A percentile compares a stretch with the other conserved stretches of the same genome.
phyloP scores from a whole-genome alignment of 2,113 vertebrate species.

The Abramis brama region DNA sequence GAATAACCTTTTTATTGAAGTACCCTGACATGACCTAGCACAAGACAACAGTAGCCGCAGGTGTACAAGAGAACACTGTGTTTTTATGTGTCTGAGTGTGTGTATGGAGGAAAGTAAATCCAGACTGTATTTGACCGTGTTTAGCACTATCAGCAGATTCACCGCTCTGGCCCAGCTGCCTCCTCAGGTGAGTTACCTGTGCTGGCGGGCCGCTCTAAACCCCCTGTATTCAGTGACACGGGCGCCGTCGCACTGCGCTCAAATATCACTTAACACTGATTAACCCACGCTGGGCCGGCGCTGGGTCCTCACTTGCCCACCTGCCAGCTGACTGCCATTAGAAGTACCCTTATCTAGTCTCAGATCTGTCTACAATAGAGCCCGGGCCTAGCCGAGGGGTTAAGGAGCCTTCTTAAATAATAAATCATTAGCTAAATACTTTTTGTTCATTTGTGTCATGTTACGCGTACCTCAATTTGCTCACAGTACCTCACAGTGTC shows the following conservation, averaged over 20 bases:
- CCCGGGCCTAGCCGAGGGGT: constrained; percentile 63
- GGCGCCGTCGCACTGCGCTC: constrained; percentile 68
- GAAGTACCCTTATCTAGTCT: constrained; percentile 75
- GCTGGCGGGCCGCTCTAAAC: constrained; percentile 52
- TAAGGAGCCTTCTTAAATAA: constrained; percentile 77
- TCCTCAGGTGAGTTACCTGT: constrained; percentile 68
- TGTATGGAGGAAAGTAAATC: constrained; percentile 29
- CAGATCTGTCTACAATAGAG: constrained; percentile 78
- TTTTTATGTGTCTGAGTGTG: neutral
- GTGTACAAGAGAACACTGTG: constrained; percentile 1
- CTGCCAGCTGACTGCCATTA: constrained; percentile 83
- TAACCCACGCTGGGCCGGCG: constrained; percentile 73
- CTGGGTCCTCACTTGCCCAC: constrained; percentile 67
- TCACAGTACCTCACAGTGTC: too few relatives aligned
- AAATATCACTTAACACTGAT: constrained; percentile 83
- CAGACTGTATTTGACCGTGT: neutral
- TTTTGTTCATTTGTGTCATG: constrained; percentile 81
- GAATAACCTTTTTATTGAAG: constrained; percentile 5
- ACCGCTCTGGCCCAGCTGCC: constrained; percentile 49
- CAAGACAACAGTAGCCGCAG: constrained; percentile 18
- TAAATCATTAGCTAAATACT: constrained; percentile 85
- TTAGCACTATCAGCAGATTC: neutral
- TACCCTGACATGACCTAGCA: constrained; percentile 3
- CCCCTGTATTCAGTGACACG: constrained; percentile 74
- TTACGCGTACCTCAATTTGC: constrained; percentile 82